phyloP scores from a whole-genome alignment of 1,140 invertebrate species.

The Phymastichus coffea region DNA sequence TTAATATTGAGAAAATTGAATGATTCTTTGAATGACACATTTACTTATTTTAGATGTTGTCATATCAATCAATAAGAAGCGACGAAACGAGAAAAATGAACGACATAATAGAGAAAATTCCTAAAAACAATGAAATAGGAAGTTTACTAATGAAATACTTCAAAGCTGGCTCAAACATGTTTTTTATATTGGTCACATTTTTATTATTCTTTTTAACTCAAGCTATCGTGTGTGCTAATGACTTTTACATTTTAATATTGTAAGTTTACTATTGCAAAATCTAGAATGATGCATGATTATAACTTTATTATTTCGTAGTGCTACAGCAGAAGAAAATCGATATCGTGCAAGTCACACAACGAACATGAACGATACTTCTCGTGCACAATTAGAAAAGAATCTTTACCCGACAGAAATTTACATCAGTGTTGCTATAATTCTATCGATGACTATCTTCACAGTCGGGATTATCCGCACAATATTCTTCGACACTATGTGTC shows the following conservation, averaged over 20 bases:
- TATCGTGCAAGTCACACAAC: too few relatives aligned
- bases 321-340: too few relatives aligned
- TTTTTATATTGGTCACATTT: conserved; percentile 56
- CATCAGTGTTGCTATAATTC: conserved; percentile 52
- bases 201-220: conserved; percentile 64
- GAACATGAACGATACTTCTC: too few relatives aligned
- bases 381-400: too few relatives aligned
- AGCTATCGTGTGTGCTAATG: conserved; percentile 63
- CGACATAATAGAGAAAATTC: conserved; percentile 60
- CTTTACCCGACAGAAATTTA: conserved; percentile 40
- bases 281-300: too few relatives aligned
- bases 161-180: conserved; percentile 60
- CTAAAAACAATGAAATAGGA: conserved; percentile 62
- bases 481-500: conserved; percentile 63
- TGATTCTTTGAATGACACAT: too few relatives aligned
- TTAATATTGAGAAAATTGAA: conserved; percentile 35
- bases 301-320: too few relatives aligned
- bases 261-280: too few relatives aligned
- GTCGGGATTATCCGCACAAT: conserved; percentile 52
- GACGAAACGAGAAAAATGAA: conserved; percentile 53
- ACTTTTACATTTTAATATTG: conserved; percentile 71
- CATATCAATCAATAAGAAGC: too few relatives aligned
- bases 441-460: conserved; percentile 52
- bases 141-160: conserved; percentile 68
- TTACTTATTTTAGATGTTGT: too few relatives aligned